Conservation (phyloP, 2,797 vertebrate genomes). For the Microctenopoma steveboyesi region DNA sequence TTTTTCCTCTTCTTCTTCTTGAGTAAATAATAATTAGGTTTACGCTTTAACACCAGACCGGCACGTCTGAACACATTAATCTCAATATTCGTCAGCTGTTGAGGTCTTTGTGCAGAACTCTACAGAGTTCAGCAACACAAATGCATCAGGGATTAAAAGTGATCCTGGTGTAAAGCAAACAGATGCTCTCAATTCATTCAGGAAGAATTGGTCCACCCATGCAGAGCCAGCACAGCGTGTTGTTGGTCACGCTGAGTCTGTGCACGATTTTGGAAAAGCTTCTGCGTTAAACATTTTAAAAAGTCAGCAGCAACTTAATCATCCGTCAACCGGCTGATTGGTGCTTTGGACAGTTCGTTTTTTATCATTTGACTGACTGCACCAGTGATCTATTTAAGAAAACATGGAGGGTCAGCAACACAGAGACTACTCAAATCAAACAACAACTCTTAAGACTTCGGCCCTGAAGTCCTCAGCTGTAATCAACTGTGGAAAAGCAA, state of each 20-base stretch:
- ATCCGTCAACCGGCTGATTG: constrained; percentile 9
- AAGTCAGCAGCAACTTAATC: constrained; percentile 49
- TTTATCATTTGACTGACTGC: constrained; percentile 20
- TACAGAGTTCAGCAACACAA: constrained; percentile 48
- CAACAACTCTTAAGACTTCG: constrained; percentile 42
- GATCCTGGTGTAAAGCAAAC: constrained; percentile 60
- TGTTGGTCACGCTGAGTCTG: constrained; percentile 12
- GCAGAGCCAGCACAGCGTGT: constrained; percentile 42
- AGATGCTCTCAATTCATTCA: constrained; percentile 63
- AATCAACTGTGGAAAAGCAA: constrained; percentile 52
- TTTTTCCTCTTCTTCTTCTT: neutral
- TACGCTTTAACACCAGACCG: constrained; percentile 19
- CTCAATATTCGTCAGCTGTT: constrained; percentile 20
- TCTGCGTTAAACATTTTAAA: constrained; percentile 5
- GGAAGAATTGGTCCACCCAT: constrained; percentile 49
- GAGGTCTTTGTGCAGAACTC: constrained; percentile 35
- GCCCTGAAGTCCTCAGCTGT: constrained; percentile 47
- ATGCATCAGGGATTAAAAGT: constrained; percentile 55
- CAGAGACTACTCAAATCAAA: constrained; percentile 18
- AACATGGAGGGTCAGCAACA: constrained; percentile 8
- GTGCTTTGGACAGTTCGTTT: constrained; percentile 22
- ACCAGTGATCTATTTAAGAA: constrained; percentile 34
- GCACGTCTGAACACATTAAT: constrained; percentile 31
- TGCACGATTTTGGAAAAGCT: constrained; percentile 36
- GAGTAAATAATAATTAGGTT: constrained; percentile 26